Base-by-base conservation (phyloP, 1,140 invertebrate species). In the Centruroides sculpturatus region DNA sequence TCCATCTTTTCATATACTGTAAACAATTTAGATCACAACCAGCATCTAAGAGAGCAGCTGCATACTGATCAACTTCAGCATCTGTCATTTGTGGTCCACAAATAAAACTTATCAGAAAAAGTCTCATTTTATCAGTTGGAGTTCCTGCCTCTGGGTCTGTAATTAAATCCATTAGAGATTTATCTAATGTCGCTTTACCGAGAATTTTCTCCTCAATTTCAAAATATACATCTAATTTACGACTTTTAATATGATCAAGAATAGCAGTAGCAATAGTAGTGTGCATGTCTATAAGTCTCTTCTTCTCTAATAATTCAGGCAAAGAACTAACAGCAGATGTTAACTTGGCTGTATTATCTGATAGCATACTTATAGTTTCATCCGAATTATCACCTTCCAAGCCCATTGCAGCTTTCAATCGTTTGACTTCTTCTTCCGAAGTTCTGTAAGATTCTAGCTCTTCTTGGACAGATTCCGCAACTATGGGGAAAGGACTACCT, bases 171-270 rank as follows among this genome's bases (percentile, higher is more conserved):
- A 89, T 70, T 8, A 92, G 74, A 49, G 83, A 82, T 70, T 85
- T 83, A 41, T 68, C 70, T 54, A 78, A 68, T 8, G 74, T 69
- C 35, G 76, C 68, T 68, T 77, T 78, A 55, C 76, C 78, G 86
- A 98, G 90, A 55, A 99, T 85, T 76, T 98, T 98, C 72, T 99
- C 95, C 77, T 99, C 96, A 56, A 92, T 79, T 77, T 99, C 96
- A 73, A 98, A 99, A 67, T 92, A 92, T 3, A 89, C 89, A 73
- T 99, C 96, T 11, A 99, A 74, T 68, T 95, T 84, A 48, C 95
- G 77, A 2, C 82, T 82, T 63, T 79, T 97, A 35, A 98, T 97
- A 54, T 82, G 83, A 73, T 95, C 92, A 36, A 97, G 76, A 64
- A 97, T 86, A 13, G 86, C 84, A 66, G 94, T 98, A 8, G 96